Evolutionary conservation across 92 coral and sea anemone species (phyloP).

Genomic region (Montipora capitata): DNA sequence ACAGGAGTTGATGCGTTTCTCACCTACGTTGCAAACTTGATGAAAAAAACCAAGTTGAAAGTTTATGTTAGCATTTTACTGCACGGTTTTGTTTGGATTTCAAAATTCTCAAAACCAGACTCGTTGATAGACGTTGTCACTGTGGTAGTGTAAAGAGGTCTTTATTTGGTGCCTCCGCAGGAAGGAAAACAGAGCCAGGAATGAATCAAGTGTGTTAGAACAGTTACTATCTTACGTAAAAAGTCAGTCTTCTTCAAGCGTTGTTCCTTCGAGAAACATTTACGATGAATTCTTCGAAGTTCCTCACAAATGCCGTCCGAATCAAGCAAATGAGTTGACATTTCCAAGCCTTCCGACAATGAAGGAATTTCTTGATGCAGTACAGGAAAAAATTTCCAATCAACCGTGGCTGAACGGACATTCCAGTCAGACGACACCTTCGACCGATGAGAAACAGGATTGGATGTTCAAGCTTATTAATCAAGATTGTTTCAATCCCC

Average conservation of each 20-base stretch:
- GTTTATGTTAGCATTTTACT: no score
- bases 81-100: no score
- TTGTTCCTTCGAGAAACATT: constrained; percentile 74
- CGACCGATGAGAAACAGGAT: constrained; percentile 61
- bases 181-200: background rate
- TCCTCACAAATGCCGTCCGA: constrained; percentile 87
- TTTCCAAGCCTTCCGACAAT: constrained; percentile 76
- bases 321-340: constrained; percentile 41
- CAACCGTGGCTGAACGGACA: constrained; percentile 50
- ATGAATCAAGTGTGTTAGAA: constrained; percentile 53
- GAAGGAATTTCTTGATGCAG: constrained; percentile 63
- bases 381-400: constrained; percentile 52
- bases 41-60: no score
- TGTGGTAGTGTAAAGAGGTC: no score
- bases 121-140: no score
- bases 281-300: constrained; percentile 91
- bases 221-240: constrained; percentile 63
- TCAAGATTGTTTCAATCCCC: constrained; percentile 41
- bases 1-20: no score
- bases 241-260: constrained; percentile 18
- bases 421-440: constrained; percentile 1
- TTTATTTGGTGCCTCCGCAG: background rate
- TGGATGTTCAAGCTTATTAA: constrained; percentile 80
- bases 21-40: no score
- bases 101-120: no score